Evolutionary conservation across 2,797 vertebrate species (phyloP).

Genomic region (Vultur gryphus): DNA sequence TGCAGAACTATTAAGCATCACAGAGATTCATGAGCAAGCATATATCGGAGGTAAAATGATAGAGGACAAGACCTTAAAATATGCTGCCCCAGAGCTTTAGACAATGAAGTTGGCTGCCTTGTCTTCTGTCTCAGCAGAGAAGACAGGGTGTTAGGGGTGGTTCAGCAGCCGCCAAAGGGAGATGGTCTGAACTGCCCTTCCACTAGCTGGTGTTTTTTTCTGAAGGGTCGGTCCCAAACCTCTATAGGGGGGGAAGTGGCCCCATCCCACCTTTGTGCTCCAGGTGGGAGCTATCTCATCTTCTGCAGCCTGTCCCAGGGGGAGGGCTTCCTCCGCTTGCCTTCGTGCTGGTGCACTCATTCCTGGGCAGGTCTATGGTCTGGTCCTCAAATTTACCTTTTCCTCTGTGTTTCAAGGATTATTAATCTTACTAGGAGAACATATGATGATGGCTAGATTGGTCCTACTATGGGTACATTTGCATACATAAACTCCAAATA

Average conservation of each 20-base stretch:
- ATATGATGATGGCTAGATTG: background rate
- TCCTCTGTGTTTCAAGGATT: background rate
- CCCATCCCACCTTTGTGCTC: background rate
- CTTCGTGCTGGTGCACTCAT: background rate
- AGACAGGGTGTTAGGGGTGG: too few species aligned
- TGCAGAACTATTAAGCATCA: constrained; percentile 87
- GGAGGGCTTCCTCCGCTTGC: accelerated
- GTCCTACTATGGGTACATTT: background rate
- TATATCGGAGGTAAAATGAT: constrained; percentile 83
- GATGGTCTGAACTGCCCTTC: background rate
- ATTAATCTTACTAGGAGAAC: background rate
- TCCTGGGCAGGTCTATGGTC: background rate
- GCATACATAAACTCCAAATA: background rate
- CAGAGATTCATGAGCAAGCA: constrained; percentile 85
- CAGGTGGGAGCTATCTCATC: background rate
- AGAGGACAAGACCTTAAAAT: background rate
- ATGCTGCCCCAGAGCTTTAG: background rate
- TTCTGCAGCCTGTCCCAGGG: background rate
- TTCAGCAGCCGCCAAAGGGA: background rate
- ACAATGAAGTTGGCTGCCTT: background rate
- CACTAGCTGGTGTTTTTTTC: accelerated
- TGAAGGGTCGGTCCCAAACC: background rate
- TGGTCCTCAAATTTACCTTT: background rate
- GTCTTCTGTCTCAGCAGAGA: accelerated
- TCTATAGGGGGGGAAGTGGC: background rate